Evolutionary conservation across 2,888 invertebrate species (phyloP), one percentile per base, ranked within the genome.

Genomic region (Trichacis sp.): DNA sequence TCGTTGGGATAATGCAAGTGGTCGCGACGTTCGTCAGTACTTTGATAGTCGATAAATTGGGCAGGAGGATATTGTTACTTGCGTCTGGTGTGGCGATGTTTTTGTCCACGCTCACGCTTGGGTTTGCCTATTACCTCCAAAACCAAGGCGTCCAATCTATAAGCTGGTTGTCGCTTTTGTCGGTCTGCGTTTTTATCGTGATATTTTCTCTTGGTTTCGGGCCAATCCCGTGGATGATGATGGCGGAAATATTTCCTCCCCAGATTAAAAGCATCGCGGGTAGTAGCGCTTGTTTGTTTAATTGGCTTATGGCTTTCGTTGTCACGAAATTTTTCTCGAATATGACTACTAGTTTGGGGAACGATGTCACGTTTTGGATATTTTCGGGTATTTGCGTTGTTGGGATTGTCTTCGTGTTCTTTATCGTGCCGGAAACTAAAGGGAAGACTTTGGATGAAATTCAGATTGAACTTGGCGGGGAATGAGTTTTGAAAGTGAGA

Each of bases 141-240:
- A 71, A 82, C 0, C 74, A 80, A 0, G 84, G 88, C 18, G 86
- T 92, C 0, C 76, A 80, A 0, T 77, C 85, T 12, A 86, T 94
- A 5, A 88, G 88, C 0, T 94, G 93, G 91, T 79, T 96, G 57
- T 95, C 95, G 0, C 84, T 96, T 3, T 74, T 89, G 1, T 89
- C 92, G 19, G 83, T 95, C 15, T 92, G 93, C 43, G 68, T 93
- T 1, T 96, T 93, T 83, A 91, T 95, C 15, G 84, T 93, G 15
- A 89, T 93, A 42, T 96, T 95, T 85, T 93, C 94, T 0, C 77
- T 95, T 33, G 95, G 95, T 47, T 92, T 91, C 74, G 96, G 96
- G 0, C 96, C 96, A 0, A 93, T 96, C 45, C 95, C 95, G 0
- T 94, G 93, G 93, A 88, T 95, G 87, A 92, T 93, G 87, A 87